Evolutionary conservation across 2,797 vertebrate genomes (phyloP).

Genomic region (Garrulus glandarius): DNA sequence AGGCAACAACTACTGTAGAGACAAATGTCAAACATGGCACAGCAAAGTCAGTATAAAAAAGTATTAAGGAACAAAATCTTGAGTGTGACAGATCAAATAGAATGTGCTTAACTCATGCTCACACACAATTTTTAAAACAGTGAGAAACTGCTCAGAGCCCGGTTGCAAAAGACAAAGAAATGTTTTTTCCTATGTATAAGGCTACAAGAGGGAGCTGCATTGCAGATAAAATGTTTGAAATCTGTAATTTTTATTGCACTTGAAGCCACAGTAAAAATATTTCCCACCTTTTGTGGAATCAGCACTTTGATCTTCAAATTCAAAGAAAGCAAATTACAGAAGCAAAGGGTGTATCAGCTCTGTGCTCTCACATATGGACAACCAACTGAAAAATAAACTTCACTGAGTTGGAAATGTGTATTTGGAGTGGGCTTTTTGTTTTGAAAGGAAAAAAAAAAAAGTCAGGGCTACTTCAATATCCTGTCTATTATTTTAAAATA

Average conservation of each 20-base stretch:
- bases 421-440: neutral
- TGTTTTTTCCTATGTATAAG: neutral
- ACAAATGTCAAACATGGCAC: neutral
- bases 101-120: neutral
- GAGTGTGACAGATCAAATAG: neutral
- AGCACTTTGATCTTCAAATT: neutral
- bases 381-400: neutral
- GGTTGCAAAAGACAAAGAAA: neutral
- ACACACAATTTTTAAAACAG: neutral
- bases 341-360: neutral
- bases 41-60: neutral
- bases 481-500: neutral
- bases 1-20: neutral
- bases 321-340: conserved; percentile 2
- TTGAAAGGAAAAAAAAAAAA: neutral
- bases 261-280: neutral
- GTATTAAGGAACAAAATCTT: neutral
- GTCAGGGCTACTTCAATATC: neutral
- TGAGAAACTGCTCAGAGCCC: neutral
- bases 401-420: neutral
- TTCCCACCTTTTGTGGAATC: neutral
- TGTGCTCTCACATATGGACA: neutral
- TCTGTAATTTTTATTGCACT: neutral
- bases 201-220: neutral
- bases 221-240: neutral